Conservation (phyloP, 2,888 invertebrate species). For the Lordiphosa andalusiaca region DNA sequence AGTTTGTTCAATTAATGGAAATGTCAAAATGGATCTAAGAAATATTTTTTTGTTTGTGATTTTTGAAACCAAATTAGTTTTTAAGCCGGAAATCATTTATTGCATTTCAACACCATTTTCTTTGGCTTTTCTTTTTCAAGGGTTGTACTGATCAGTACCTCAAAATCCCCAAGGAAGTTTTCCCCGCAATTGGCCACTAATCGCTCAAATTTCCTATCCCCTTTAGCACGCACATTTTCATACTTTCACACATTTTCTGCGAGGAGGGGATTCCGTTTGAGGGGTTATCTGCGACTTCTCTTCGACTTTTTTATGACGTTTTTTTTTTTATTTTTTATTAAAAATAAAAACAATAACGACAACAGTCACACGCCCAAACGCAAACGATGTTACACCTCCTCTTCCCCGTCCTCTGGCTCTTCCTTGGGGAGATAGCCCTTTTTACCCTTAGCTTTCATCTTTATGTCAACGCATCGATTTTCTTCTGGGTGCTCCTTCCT, state of each 20-base stretch:
- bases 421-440: conserved; percentile 36
- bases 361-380: conserved; percentile 27
- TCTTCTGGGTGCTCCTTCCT: conserved; percentile 21
- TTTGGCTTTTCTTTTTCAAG: too few relatives aligned
- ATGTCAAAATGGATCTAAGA: too few relatives aligned
- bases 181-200: conserved; percentile 6
- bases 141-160: too few relatives aligned
- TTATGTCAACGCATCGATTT: conserved; percentile 67
- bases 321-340: conserved; percentile 47
- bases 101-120: too few relatives aligned
- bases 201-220: conserved; percentile 7
- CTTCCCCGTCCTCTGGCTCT: not conserved
- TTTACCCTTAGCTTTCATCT: conserved; percentile 58
- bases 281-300: not conserved
- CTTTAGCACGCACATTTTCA: conserved; percentile 18
- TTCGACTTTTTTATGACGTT: conserved; percentile 16
- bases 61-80: too few relatives aligned
- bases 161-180: conserved; percentile 4
- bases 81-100: too few relatives aligned
- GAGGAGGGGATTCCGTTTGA: too few relatives aligned
- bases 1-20: too few relatives aligned
- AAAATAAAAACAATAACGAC: conserved; percentile 60
- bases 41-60: too few relatives aligned
- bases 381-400: conserved; percentile 20
- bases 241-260: too few relatives aligned